These are phyloP conservation scores for Homalodisca vitripennis DNA, from an alignment of 1,140 invertebrate genomes.

Conservation along the genomic window DNA sequence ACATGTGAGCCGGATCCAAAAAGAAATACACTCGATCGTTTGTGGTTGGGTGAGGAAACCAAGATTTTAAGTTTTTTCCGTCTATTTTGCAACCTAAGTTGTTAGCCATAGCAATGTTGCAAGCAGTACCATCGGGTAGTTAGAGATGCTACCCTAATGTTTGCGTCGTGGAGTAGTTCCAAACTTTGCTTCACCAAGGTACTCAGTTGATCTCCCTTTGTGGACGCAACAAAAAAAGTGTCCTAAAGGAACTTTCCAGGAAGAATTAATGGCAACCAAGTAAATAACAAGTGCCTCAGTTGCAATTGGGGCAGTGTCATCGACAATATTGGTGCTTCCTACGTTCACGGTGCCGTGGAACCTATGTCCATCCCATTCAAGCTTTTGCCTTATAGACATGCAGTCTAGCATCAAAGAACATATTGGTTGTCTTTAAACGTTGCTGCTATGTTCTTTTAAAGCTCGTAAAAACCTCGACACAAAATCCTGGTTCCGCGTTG, in stretches of 20 bases:
- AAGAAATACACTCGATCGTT: slow-evolving; percentile 35
- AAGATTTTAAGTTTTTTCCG: background rate
- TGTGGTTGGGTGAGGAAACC: slow-evolving; percentile 31
- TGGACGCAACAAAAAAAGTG: slow-evolving; percentile 44
- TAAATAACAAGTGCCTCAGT: slow-evolving; percentile 45
- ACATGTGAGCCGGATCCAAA: slow-evolving; percentile 39
- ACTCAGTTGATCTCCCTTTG: slow-evolving; percentile 31
- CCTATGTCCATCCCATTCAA: slow-evolving; percentile 37
- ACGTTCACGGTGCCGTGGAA: slow-evolving; percentile 18
- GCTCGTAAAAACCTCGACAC: slow-evolving; percentile 44
- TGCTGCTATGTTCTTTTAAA: slow-evolving; percentile 39
- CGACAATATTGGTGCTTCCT: slow-evolving; percentile 23
- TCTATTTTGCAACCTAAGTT: slow-evolving; percentile 35
- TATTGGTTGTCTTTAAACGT: background rate
- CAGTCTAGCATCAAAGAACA: slow-evolving; percentile 39
- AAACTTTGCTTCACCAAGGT: slow-evolving; percentile 26
- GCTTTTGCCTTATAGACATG: slow-evolving; percentile 38
- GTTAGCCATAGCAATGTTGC: slow-evolving; percentile 27
- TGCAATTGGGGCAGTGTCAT: slow-evolving; percentile 41
- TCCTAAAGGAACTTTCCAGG: slow-evolving; percentile 45
- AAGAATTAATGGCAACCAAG: slow-evolving; percentile 43
- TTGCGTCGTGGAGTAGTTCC: slow-evolving; percentile 32
- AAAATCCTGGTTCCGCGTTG: slow-evolving; percentile 47
- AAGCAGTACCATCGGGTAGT: slow-evolving; percentile 32
- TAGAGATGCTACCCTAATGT: slow-evolving; percentile 24